These are phyloP conservation scores for Drosophila tropicalis DNA, from an alignment of 1,140 invertebrate species.

Conservation along the genomic window DNA sequence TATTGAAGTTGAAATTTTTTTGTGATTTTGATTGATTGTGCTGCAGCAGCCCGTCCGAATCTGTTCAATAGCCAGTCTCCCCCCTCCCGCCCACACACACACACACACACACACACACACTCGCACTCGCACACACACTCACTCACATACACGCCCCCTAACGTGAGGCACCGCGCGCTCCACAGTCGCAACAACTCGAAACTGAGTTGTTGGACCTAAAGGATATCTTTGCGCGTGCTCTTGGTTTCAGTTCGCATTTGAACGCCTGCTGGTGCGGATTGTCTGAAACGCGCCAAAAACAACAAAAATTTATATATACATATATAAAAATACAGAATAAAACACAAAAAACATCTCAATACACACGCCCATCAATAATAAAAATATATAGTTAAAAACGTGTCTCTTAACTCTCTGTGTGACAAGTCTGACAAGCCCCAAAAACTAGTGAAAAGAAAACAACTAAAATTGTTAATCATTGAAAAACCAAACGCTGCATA, in stretches of 20 bases:
- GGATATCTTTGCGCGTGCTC: slow-evolving; percentile 74
- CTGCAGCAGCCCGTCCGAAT: slow-evolving; percentile 37
- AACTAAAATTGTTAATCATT: slow-evolving; percentile 53
- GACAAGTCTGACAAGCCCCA: slow-evolving; percentile 52
- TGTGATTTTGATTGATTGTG: slow-evolving; percentile 66
- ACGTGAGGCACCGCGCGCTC: background rate
- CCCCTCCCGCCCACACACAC: too few relatives aligned
- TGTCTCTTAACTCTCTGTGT: slow-evolving; percentile 68
- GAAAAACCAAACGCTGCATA: slow-evolving; percentile 49
- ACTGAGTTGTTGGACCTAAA: slow-evolving; percentile 51
- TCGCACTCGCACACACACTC: too few relatives aligned
- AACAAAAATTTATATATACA: background rate
- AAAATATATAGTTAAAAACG: slow-evolving; percentile 20
- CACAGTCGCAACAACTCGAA: slow-evolving; percentile 61
- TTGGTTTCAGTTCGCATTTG: slow-evolving; percentile 79
- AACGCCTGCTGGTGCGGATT: slow-evolving; percentile 74
- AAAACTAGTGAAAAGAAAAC: slow-evolving; percentile 42
- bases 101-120: too few relatives aligned
- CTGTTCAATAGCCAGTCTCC: too few relatives aligned
- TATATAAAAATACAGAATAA: slow-evolving; percentile 24
- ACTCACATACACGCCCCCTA: too few relatives aligned
- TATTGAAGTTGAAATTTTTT: slow-evolving; percentile 7
- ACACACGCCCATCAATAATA: slow-evolving; percentile 21
- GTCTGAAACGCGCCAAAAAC: slow-evolving; percentile 41
- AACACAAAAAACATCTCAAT: slow-evolving; percentile 23